phyloP scores from a whole-genome alignment of 30 jellyfish, hydroid and myxozoan genomes.

The Haliclystus octoradiatus region DNA sequence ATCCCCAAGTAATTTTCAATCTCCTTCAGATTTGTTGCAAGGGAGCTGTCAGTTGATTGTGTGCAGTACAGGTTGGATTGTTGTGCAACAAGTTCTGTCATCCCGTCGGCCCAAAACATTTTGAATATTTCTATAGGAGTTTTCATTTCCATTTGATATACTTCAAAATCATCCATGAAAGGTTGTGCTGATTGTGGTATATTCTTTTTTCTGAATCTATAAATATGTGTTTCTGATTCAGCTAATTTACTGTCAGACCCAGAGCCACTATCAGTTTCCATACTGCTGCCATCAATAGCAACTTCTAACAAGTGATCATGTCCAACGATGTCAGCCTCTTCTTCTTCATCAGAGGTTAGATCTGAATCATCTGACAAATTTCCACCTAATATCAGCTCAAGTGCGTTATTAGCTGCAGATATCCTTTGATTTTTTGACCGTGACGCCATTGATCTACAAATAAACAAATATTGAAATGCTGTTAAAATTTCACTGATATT shows the following conservation, averaged over 20 bases:
- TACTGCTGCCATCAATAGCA: too few relatives aligned
- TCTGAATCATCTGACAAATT: slow-evolving; percentile 27
- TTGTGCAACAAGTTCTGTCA: slow-evolving; percentile 13
- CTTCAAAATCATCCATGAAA: not conserved
- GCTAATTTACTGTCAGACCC: too few relatives aligned
- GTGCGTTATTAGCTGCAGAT: slow-evolving; percentile 8
- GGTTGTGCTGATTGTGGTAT: not conserved
- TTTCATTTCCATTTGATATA: slow-evolving; percentile 4
- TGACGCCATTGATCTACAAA: not conserved
- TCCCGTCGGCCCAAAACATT: slow-evolving; percentile 9
- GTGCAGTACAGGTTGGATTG: slow-evolving; percentile 38
- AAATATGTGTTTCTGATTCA: too few relatives aligned
- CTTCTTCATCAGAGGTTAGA: slow-evolving; percentile 23
- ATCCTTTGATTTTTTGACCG: not conserved
- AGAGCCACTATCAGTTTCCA: too few relatives aligned
- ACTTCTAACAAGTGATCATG: too few relatives aligned
- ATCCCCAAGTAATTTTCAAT: slow-evolving; percentile 15
- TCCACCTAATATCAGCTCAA: slow-evolving; percentile 10
- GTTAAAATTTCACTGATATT: not conserved
- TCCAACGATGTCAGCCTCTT: slow-evolving; percentile 4
- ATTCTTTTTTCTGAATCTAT: slow-evolving; percentile 6
- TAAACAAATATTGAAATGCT: not conserved
- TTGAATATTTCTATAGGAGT: slow-evolving; percentile 11
- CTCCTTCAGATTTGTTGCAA: slow-evolving; percentile 7
- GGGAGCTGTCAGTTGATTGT: slow-evolving; percentile 24